Conservation (phyloP, 2,113 vertebrate species). For the Hyperopisus bebe region DNA sequence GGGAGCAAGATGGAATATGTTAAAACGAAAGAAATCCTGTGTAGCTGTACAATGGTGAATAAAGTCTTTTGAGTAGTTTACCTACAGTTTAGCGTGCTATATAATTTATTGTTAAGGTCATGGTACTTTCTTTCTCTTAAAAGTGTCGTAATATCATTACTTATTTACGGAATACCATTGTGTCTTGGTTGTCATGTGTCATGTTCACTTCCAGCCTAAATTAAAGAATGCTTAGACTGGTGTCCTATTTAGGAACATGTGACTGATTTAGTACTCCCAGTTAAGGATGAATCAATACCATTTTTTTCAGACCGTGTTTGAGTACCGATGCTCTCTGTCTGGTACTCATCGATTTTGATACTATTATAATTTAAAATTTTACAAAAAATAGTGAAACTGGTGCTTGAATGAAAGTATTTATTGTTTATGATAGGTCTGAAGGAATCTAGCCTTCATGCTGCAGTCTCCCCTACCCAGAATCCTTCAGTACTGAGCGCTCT, state of each 20-base stretch:
- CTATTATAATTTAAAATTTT: neutral
- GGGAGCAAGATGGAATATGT: neutral
- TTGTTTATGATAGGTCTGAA: neutral
- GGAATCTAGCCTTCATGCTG: neutral
- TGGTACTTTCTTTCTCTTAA: neutral
- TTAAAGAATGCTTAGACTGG: neutral
- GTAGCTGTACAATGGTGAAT: neutral
- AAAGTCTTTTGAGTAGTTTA: neutral
- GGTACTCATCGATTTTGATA: neutral
- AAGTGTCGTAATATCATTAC: neutral
- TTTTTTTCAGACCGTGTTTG: neutral
- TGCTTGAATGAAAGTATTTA: neutral
- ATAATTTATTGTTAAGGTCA: conserved; percentile 1
- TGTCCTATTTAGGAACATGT: neutral
- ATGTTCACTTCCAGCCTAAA: neutral
- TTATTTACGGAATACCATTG: neutral
- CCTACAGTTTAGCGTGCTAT: neutral
- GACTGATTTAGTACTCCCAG: neutral
- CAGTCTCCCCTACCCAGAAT: neutral
- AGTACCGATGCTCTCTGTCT: neutral
- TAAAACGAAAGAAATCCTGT: neutral
- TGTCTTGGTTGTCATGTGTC: neutral
- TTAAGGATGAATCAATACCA: neutral
- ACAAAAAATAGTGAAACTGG: neutral
- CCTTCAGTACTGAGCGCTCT: neutral